Conservation (phyloP, 2,888 invertebrate genomes). For the Chrysolina haemoptera region DNA sequence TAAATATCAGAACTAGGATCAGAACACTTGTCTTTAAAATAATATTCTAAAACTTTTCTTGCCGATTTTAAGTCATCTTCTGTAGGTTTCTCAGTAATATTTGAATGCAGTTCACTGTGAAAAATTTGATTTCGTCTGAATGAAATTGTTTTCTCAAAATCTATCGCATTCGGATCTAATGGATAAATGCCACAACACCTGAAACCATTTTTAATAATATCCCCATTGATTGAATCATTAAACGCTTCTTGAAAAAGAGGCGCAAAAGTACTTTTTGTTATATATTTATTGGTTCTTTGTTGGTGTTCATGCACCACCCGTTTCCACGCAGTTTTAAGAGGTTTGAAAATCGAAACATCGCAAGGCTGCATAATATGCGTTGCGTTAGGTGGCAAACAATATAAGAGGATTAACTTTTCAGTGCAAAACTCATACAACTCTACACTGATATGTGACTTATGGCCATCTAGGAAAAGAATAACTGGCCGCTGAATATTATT, state of each 20-base stretch:
- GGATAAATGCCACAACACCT: neutral
- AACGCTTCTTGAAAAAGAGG: neutral
- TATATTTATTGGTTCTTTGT: conserved; percentile 32
- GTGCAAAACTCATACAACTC: conserved; percentile 52
- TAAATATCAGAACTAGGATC: neutral
- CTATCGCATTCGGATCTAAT: neutral
- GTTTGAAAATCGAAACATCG: conserved; percentile 53
- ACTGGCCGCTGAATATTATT: no score
- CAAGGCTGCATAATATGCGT: conserved; percentile 56
- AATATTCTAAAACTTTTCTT: neutral
- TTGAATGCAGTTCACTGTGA: neutral
- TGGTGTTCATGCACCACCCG: conserved; percentile 39
- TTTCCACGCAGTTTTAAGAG: conserved; percentile 52
- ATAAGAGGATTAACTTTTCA: conserved; percentile 52
- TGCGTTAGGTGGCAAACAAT: conserved; percentile 51
- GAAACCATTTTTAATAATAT: conserved; percentile 8
- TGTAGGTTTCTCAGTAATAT: neutral
- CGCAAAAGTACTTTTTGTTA: conserved; percentile 25
- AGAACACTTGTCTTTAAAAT: neutral
- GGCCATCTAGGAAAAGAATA: conserved; percentile 22
- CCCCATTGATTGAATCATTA: neutral
- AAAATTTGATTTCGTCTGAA: neutral
- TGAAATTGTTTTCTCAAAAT: conserved; percentile 9
- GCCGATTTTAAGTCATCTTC: neutral
- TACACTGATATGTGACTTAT: conserved; percentile 49